These are phyloP conservation scores for Rhagophthalmus giganteus DNA, from an alignment of 2,888 invertebrate species.

Conservation along the genomic window DNA sequence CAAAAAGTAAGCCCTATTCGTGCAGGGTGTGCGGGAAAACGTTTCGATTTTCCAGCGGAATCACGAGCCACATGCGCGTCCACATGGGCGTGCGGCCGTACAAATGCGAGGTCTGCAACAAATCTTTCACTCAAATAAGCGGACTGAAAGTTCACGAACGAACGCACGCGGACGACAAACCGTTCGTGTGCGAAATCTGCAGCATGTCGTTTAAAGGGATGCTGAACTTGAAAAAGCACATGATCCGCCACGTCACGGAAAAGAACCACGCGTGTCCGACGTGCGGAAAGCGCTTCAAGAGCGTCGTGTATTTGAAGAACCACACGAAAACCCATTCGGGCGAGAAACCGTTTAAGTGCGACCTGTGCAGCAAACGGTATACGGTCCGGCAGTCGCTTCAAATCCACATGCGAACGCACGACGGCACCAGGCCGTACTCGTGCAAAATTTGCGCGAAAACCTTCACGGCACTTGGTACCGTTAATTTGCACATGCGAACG, in stretches of 20 bases:
- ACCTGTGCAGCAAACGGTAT: neutral
- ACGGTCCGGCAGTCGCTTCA: neutral
- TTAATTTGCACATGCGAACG: no score
- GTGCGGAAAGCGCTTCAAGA: neutral
- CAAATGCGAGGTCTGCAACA: constrained; percentile 5
- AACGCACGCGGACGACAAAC: neutral
- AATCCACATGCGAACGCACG: no score
- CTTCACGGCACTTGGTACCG: no score
- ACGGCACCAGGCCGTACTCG: no score
- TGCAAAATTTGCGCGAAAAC: no score
- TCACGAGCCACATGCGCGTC: neutral
- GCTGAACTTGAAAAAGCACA: neutral
- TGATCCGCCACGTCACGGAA: neutral
- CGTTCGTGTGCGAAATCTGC: neutral
- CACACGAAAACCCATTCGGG: neutral
- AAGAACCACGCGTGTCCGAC: neutral
- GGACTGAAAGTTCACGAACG: constrained; percentile 9
- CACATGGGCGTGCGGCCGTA: constrained; percentile 4
- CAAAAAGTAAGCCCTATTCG: neutral
- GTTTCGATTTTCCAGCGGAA: neutral
- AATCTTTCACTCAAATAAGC: constrained; percentile 2
- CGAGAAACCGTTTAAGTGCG: neutral
- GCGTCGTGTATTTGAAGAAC: neutral
- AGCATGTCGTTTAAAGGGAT: neutral
- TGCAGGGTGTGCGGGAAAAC: neutral